These are phyloP conservation scores for Caretta caretta DNA, from an alignment of 2,113 vertebrate species.

Conservation along the genomic window DNA sequence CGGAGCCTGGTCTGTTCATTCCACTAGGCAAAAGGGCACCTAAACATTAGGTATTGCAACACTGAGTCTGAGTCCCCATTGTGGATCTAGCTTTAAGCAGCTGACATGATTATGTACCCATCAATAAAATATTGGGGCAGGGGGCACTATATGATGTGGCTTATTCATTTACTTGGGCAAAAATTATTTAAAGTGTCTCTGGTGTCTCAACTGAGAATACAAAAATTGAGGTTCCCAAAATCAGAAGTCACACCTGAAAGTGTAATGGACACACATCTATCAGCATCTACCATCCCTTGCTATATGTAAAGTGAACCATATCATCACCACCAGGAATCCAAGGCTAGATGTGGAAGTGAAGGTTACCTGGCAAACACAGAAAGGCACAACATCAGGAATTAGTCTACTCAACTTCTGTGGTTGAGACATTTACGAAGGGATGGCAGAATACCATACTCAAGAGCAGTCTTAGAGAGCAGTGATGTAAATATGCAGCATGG, in stretches of 20 bases:
- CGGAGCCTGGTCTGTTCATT: no score
- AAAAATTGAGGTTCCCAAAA: not conserved
- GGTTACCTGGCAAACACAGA: not conserved
- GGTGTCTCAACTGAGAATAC: not conserved
- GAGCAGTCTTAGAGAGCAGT: not conserved
- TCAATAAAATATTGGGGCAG: not conserved
- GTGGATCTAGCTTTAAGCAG: not conserved
- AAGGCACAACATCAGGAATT: not conserved
- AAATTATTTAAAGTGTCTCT: not conserved
- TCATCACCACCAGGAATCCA: not conserved
- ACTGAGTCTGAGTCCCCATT: no score
- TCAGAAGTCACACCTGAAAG: not conserved
- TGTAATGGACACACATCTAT: not conserved
- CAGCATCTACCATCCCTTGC: not conserved
- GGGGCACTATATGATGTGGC: not conserved
- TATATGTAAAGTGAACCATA: not conserved
- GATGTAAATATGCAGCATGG: not conserved
- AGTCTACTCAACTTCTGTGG: not conserved
- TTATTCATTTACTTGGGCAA: not conserved
- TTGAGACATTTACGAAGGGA: not conserved
- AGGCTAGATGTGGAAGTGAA: not conserved
- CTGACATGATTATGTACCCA: not conserved
- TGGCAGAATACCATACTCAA: not conserved
- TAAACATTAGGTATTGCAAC: no score
- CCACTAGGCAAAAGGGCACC: no score